Conservation (phyloP, 2,113 vertebrate genomes). For the Callorhinus ursinus region DNA sequence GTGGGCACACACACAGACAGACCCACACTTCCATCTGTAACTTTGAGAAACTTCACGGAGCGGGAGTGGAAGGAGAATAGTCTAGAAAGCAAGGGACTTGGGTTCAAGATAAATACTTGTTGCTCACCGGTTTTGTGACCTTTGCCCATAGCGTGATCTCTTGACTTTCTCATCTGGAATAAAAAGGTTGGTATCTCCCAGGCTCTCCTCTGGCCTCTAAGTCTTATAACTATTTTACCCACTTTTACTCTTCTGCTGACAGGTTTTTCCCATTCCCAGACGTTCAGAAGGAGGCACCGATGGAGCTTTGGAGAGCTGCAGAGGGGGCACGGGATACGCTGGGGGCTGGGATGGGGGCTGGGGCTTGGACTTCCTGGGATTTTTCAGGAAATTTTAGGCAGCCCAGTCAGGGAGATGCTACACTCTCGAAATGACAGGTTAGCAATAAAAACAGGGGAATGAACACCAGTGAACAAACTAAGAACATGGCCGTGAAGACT, state of each 20-base stretch:
- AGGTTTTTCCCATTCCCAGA: not conserved
- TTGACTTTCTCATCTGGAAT: not conserved
- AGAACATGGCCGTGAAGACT: not conserved
- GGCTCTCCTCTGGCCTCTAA: not conserved
- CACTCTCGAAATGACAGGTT: no score
- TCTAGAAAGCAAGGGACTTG: rapidly evolving
- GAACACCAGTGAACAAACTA: not conserved
- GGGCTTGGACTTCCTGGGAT: no score
- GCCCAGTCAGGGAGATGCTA: not conserved
- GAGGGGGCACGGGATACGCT: rapidly evolving
- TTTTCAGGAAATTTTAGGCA: not conserved
- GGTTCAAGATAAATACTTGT: rapidly evolving
- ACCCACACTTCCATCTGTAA: rapidly evolving
- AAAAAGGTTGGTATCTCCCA: not conserved
- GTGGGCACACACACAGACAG: rapidly evolving
- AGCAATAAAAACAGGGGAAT: not conserved
- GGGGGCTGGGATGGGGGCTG: rapidly evolving
- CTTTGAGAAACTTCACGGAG: not conserved
- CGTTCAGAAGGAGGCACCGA: rapidly evolving
- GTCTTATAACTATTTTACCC: no score
- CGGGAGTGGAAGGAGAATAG: rapidly evolving
- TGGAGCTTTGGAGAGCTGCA: rapidly evolving
- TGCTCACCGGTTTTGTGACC: rapidly evolving
- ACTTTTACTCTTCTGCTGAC: not conserved
- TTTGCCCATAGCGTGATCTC: rapidly evolving